Evolutionary conservation across 2,888 invertebrate species (phyloP).

Genomic region (Mythimna loreyi): DNA sequence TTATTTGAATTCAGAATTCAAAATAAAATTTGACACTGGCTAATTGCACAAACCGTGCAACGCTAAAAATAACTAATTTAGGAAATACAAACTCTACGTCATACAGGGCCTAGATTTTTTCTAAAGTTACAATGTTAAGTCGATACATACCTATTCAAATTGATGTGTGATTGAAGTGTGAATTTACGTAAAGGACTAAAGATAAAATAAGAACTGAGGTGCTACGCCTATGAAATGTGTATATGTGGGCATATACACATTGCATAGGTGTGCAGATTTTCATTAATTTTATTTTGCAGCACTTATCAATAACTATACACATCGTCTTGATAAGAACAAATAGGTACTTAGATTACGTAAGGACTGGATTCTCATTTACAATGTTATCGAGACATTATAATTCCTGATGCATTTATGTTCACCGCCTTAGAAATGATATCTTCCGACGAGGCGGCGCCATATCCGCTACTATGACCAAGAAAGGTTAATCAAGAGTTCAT

Average conservation of each 20-base stretch:
- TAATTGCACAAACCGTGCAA: too few species aligned
- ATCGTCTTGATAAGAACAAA: background rate
- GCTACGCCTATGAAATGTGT: background rate
- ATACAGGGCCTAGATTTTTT: too few species aligned
- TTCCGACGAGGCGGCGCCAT: conserved; percentile 40
- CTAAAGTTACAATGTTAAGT: too few species aligned
- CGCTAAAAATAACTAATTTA: too few species aligned
- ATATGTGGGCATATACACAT: too few species aligned
- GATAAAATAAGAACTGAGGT: too few species aligned
- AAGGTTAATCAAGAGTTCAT: conserved; percentile 57
- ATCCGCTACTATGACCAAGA: conserved; percentile 52
- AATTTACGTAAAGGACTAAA: too few species aligned
- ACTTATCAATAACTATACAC: background rate
- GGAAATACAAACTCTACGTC: too few species aligned
- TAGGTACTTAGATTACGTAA: background rate
- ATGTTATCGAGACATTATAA: conserved; percentile 1
- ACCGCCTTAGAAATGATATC: conserved; percentile 34
- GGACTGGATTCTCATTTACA: background rate
- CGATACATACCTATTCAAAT: too few species aligned
- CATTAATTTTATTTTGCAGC: background rate
- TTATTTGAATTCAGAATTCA: background rate
- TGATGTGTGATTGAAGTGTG: too few species aligned
- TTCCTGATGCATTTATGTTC: conserved; percentile 12
- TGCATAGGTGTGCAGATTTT: background rate
- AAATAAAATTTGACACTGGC: too few species aligned